Conservation (phyloP, 2,113 vertebrate species). For the Climacteris rufus region DNA sequence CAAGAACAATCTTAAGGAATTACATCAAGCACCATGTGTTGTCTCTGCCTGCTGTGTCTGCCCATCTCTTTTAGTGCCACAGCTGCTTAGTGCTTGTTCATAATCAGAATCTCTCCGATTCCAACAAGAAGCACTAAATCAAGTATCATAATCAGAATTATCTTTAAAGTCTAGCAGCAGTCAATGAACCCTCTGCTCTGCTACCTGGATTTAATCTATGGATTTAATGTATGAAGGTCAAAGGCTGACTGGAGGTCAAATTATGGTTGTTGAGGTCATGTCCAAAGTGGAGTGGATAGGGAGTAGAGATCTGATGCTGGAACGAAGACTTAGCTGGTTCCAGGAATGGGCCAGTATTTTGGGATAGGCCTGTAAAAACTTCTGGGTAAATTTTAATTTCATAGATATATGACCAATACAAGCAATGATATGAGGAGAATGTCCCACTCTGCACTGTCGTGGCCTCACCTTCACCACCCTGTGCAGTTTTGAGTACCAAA, state of each 20-base stretch:
- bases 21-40: background rate
- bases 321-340: background rate
- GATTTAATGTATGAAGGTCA: background rate
- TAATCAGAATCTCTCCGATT: conserved; percentile 23
- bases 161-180: background rate
- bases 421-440: background rate
- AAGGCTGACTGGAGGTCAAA: background rate
- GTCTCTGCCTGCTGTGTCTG: conserved; percentile 33
- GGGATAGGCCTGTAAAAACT: background rate
- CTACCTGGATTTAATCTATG: background rate
- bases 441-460: background rate
- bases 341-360: background rate
- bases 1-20: background rate
- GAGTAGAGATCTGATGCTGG: background rate
- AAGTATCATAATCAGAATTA: conserved; percentile 18
- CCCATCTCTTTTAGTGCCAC: conserved; percentile 42
- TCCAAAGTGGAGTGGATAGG: background rate
- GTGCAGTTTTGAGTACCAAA: background rate
- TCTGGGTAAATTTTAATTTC: background rate
- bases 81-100: conserved; percentile 23
- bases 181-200: background rate
- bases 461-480: background rate
- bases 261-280: background rate
- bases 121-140: conserved; percentile 39
- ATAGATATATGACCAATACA: background rate